Evolutionary conservation across 37 sponge, comb jelly and placozoan genomes (phyloP).

Genomic region (Halisarca cf. caerulea): DNA sequence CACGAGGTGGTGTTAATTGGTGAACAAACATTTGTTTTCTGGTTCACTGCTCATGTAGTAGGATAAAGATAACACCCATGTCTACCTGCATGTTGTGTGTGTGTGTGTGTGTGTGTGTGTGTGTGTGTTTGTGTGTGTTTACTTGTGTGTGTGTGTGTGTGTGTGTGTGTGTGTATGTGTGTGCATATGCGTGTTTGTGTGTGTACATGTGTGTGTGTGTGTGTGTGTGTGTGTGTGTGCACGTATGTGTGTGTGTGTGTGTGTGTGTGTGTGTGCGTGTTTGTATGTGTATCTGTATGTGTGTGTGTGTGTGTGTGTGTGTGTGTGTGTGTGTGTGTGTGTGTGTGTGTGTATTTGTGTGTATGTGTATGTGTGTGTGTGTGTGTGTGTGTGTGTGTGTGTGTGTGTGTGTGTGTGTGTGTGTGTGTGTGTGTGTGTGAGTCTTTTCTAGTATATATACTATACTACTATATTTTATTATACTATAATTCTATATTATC

Average conservation of each 20-base stretch:
- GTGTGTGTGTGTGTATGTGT: no score
- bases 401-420: conserved; percentile 25
- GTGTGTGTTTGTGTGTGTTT: no score
- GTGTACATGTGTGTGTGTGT: conserved; percentile 35
- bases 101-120: no score
- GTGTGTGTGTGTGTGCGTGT: conserved; percentile 30
- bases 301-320: conserved; percentile 34
- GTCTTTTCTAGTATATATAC: neutral
- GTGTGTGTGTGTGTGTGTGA: conserved; percentile 29
- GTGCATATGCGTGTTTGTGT: conserved; percentile 31
- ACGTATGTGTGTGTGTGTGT: conserved; percentile 20
- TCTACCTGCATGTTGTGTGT: no score
- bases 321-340: conserved; percentile 36
- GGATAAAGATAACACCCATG: no score
- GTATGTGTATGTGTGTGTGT: conserved; percentile 20
- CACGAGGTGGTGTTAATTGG: no score
- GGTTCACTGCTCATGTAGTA: no score
- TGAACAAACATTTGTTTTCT: no score
- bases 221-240: conserved; percentile 35
- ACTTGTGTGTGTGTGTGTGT: no score
- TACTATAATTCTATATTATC: neutral
- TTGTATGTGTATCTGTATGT: conserved; percentile 25
- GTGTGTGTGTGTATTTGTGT: conserved; percentile 34
- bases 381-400: conserved; percentile 30
- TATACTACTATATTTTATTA: neutral